Percentiles rank a stretch among this genome's conserved stretches.
Evolutionary conservation across 2,113 vertebrate species (phyloP).

Genomic region (Chaenocephalus aceratus): DNA sequence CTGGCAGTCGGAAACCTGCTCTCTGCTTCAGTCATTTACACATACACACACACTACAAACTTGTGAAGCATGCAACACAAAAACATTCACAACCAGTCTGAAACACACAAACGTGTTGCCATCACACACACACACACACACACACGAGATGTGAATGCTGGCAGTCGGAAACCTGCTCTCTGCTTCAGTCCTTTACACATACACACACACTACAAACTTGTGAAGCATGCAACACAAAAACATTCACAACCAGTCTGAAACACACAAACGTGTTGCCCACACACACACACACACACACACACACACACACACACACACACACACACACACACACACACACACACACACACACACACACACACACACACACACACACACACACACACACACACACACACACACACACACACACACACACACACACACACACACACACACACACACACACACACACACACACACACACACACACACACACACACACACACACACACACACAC

Average conservation of each 20-base stretch:
- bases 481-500: not conserved
- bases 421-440: conserved; percentile 12
- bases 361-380: conserved; percentile 6
- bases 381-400: conserved; percentile 15
- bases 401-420: conserved; percentile 3
- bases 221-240: not conserved
- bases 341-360: not conserved
- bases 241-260: not conserved
- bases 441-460: conserved; percentile 5
- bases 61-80: not conserved
- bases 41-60: not conserved
- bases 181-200: conserved; percentile 12
- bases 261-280: too few relatives aligned
- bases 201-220: not conserved
- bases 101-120: too few relatives aligned
- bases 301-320: conserved; percentile 5
- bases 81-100: not conserved
- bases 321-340: conserved; percentile 9
- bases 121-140: too few relatives aligned
- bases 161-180: not conserved
- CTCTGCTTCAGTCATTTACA: conserved; percentile 14
- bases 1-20: not conserved
- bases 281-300: conserved; percentile 12
- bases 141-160: not conserved
- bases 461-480: conserved; percentile 9